Base-by-base conservation (phyloP, 2,113 vertebrate species). In the Cyprinodon variegatus region DNA sequence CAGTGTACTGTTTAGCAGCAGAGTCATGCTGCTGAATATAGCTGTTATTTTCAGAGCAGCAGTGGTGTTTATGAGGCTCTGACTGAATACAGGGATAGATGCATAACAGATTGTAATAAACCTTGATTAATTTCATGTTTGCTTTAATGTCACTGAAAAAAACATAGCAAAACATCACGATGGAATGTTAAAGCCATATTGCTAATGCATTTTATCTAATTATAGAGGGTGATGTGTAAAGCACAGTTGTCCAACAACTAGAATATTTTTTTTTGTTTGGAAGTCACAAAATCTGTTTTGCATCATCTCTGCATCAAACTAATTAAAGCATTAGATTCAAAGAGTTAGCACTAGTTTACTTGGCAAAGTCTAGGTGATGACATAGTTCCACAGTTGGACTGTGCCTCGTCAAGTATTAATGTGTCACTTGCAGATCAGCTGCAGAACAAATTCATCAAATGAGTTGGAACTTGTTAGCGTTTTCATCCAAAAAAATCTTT, bases 371-470 rank as follows among this genome's bases (percentile, higher is more conserved):
- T 20, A n/a, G 10, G 50, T 7, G 4, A 63, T n/a, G 61, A 60
- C 13, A 61, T 43, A 20, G 4, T 17, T 15, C 4, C 13, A 40
- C 37, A 37, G 37, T 48, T 12, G 20, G 29, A 22, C 14, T 59
- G 40, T 46, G 9, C 20, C 14, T 12, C 15, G 14, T 74, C 57
- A 72, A 65, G 22, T 74, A 81, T 29, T 39, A 68, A 74, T 0
- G 22, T 63, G 77, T 45, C 22, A 45, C 63, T 79, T 68, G 40
- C 71, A 69, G 59, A 57, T 59, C 14, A 45, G 38, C 40, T 73
- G 62, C 41, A 73, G 64, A 38, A 43, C 4, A 41, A 62, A 68
- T 60, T 68, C n/a, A 64, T n/a, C 8, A 48, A 65, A 65, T 37
- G 13, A 39, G 17, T 61, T 4, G 4, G 12, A 62, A 22, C 38